Conservation (phyloP, 2,113 vertebrate species). For the Hiodon tergisus region DNA sequence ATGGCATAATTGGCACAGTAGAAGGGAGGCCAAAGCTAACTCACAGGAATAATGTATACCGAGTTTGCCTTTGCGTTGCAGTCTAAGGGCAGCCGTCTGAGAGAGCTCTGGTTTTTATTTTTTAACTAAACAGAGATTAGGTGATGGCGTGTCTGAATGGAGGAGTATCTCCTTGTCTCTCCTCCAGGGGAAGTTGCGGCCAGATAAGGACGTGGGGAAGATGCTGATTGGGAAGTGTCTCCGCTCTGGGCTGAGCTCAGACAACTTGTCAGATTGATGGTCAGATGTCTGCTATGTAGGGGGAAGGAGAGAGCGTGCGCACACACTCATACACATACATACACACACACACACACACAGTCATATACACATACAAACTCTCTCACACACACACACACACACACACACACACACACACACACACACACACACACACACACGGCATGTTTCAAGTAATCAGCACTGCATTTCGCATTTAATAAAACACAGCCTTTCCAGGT, state of each 20-base stretch:
- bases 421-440: no score
- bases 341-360: conserved; percentile 5
- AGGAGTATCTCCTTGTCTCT: background rate
- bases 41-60: no score
- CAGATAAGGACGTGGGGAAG: conserved; percentile 12
- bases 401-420: no score
- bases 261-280: conserved; percentile 20
- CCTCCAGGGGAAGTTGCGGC: background rate
- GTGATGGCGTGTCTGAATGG: background rate
- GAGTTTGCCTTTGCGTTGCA: background rate
- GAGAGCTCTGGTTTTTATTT: background rate
- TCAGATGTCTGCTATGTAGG: background rate
- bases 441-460: no score
- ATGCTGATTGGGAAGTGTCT: conserved; percentile 9
- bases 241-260: background rate
- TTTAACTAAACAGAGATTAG: background rate
- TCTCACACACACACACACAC: background rate
- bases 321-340: conserved; percentile 3
- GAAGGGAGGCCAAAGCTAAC: no score
- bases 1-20: no score
- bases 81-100: background rate
- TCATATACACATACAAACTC: conserved; percentile 12
- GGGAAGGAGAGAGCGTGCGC: no score
- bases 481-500: no score
- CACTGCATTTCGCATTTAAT: no score